A percentile compares a stretch with the other conserved stretches of the same genome.
phyloP scores from a whole-genome alignment of 2,797 vertebrate species.

The Urocyon cinereoargenteus region DNA sequence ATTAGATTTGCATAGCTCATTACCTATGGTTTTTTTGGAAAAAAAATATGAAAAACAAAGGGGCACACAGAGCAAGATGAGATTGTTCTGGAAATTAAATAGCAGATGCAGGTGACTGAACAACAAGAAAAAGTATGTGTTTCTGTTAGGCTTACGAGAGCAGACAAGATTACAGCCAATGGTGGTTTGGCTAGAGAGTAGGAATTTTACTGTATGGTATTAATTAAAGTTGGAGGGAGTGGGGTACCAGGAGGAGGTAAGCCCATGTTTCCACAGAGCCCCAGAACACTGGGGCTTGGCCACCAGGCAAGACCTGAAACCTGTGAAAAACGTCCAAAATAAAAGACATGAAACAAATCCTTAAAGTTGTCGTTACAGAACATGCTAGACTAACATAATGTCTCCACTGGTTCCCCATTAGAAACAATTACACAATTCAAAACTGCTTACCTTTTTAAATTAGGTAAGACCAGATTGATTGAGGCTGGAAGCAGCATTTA shows the following conservation, averaged over 20 bases:
- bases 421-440: conserved; percentile 63
- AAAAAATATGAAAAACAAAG: conserved; percentile 66
- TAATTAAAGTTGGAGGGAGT: conserved; percentile 69
- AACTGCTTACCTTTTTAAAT: conserved; percentile 70
- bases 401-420: conserved; percentile 58
- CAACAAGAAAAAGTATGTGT: conserved; percentile 65
- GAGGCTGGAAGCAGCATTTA: conserved; percentile 77
- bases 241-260: conserved; percentile 39
- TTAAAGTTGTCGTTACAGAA: conserved; percentile 68
- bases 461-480: conserved; percentile 74
- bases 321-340: conserved; percentile 71
- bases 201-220: conserved; percentile 68
- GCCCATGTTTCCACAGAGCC: conserved; percentile 24
- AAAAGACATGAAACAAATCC: conserved; percentile 45
- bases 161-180: conserved; percentile 74
- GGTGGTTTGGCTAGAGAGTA: conserved; percentile 72
- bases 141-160: conserved; percentile 73
- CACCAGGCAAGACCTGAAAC: conserved; percentile 72
- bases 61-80: conserved; percentile 44
- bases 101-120: conserved; percentile 65
- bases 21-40: conserved; percentile 63
- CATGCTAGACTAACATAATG: conserved; percentile 48
- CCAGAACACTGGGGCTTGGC: conserved; percentile 56
- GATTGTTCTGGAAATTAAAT: conserved; percentile 69
- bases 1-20: conserved; percentile 35